A percentile compares a stretch with the other conserved stretches of the same genome.
Conservation (phyloP, 2,113 vertebrate genomes). For the Hydrolagus affinis region DNA sequence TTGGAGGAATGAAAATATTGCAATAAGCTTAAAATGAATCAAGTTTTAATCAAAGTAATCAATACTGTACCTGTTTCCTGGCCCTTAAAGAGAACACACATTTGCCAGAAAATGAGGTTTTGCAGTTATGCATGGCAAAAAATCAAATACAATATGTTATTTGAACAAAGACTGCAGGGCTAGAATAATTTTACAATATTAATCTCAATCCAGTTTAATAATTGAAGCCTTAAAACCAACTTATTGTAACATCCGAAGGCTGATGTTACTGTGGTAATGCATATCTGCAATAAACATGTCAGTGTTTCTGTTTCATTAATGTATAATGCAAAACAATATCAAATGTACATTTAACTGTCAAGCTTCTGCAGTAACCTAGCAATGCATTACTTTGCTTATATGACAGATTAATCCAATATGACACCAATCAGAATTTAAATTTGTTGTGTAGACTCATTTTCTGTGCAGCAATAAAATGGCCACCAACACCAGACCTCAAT, state of each 20-base stretch:
- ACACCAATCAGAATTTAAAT: background rate
- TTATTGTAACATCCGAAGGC: background rate
- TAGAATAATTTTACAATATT: background rate
- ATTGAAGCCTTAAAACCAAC: background rate
- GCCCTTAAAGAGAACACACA: constrained; percentile 12
- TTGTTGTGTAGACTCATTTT: background rate
- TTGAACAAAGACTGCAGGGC: background rate
- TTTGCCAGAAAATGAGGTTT: background rate
- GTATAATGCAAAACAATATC: too few relatives aligned
- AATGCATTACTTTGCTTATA: background rate
- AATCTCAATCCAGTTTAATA: background rate
- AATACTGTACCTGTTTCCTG: constrained; percentile 24
- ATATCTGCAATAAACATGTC: background rate
- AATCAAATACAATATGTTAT: background rate
- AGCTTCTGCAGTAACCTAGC: too few relatives aligned
- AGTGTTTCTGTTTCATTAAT: background rate
- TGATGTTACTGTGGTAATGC: background rate
- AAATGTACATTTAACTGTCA: too few relatives aligned
- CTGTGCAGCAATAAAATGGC: too few relatives aligned
- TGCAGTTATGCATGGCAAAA: constrained; percentile 3
- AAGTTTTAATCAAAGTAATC: background rate
- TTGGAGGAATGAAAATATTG: background rate
- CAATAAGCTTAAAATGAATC: constrained; percentile 29
- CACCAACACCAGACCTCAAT: too few relatives aligned
- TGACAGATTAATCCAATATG: background rate